Conservation (phyloP, 2,113 vertebrate species). For the Atrichornis clamosus region DNA sequence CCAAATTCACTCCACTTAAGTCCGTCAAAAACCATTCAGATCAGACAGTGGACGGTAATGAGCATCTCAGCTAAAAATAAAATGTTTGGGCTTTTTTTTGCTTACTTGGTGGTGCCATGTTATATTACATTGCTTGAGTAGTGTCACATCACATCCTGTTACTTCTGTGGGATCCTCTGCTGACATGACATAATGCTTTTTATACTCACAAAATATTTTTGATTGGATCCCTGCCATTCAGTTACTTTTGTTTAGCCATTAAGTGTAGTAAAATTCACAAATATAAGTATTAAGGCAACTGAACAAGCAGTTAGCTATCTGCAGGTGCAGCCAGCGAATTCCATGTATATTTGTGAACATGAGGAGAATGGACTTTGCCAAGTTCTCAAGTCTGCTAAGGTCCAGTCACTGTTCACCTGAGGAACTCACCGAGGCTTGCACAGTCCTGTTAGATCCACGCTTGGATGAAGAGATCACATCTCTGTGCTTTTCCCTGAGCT, state of each 20-base stretch:
- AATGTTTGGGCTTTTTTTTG: constrained; percentile 59
- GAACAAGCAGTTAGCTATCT: neutral
- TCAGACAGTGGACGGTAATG: constrained; percentile 51
- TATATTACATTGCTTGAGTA: constrained; percentile 55
- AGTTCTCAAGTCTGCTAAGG: neutral
- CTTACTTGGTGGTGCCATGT: constrained; percentile 64
- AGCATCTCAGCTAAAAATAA: constrained; percentile 68
- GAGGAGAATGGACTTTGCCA: neutral
- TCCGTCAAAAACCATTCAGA: constrained; percentile 53
- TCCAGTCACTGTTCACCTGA: neutral
- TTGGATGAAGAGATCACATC: neutral
- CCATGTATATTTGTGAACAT: neutral
- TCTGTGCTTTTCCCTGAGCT: neutral
- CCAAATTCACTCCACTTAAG: constrained; percentile 48
- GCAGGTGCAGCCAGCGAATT: neutral
- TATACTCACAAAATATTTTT: constrained; percentile 32
- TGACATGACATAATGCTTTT: constrained; percentile 53
- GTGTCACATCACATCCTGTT: constrained; percentile 54
- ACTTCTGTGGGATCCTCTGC: constrained; percentile 23
- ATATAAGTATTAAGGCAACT: neutral
- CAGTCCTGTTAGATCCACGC: neutral
- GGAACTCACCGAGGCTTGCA: neutral
- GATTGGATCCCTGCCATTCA: neutral
- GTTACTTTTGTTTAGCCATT: neutral
- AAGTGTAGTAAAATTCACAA: constrained; percentile 3